Evolutionary conservation across 2,888 invertebrate genomes (phyloP), one percentile per base, ranked within the genome.

Genomic region (Eudasyphora cyanicolor): DNA sequence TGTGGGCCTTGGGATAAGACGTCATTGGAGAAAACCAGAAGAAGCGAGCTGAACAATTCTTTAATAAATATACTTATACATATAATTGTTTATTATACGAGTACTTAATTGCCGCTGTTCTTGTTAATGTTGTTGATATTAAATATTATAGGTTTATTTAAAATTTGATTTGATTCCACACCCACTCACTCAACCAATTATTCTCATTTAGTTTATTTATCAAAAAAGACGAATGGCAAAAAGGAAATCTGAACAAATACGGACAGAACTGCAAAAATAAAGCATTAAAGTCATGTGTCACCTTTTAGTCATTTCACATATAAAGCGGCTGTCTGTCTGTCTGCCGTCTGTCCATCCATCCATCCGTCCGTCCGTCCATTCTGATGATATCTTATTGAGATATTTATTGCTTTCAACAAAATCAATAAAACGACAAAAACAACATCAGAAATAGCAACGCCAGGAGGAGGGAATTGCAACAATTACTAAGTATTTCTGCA

Each of bases 301-400:
- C 38, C 78, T 78, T 76, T 45, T 78, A 84, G 84, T 78, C 81
- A 81, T 60, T 73, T 67, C 70, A 73, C 67, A 67, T 84, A 54
- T 71, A 67, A 51, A 42, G 60, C 62, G 74, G 76, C 77, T 78
- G 84, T 24, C 67, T 64, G 21, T 21, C 17, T 64, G 76, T 42
- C 73, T 67, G 82, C 70, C 29, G 51, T 29, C 17, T 51, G 70
- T 60, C 69, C 67, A 79, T 79, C 64, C 38, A 42, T 38, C 75
- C 62, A 62, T 74, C 60, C 12, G 32, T 70, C 3, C 49, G 51
- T 83, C 82, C 51, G 69, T 78, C 79, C 60, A 49, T 80, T 64
- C 78, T 73, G 84, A 84, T 84, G 84, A 75, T 84, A 84, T 84
- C 84, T 81, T 81, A 84, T 84, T 84, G 84, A 84, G 84, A 84